phyloP scores from a whole-genome alignment of 2,797 vertebrate species.

The Gallinago stenura region DNA sequence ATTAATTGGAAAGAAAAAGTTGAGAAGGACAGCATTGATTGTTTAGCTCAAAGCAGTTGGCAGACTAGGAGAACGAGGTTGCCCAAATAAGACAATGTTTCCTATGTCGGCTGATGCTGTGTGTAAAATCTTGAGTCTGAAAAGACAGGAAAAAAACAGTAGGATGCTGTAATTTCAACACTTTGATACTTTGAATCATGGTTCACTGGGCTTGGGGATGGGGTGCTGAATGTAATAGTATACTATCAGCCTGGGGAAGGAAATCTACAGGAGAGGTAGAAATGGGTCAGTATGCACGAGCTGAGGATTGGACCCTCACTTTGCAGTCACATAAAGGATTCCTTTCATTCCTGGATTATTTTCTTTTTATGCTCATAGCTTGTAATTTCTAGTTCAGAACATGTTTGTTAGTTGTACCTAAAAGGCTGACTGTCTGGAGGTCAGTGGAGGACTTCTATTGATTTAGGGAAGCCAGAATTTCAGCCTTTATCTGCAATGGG shows the following conservation, averaged over 20 bases:
- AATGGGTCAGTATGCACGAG: not conserved
- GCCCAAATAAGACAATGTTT: slow-evolving; percentile 34
- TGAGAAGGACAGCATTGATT: slow-evolving; percentile 74
- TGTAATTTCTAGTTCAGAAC: not conserved
- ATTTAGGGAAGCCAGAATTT: not conserved
- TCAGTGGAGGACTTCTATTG: not conserved
- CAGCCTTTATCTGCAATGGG: not conserved
- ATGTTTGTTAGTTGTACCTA: not conserved
- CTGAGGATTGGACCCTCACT: not conserved
- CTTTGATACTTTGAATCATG: not conserved
- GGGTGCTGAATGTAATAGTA: not conserved
- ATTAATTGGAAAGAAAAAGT: slow-evolving; percentile 88
- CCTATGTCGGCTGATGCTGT: not conserved
- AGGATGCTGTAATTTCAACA: not conserved
- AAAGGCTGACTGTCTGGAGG: not conserved
- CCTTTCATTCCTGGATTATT: not conserved
- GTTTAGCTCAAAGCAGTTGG: slow-evolving; percentile 63
- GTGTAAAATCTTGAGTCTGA: not conserved
- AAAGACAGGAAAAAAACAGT: not conserved
- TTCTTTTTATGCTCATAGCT: not conserved
- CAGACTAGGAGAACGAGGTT: slow-evolving; percentile 32
- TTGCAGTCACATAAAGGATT: not conserved
- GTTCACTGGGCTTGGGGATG: not conserved
- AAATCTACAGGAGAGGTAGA: not conserved
- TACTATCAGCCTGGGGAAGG: not conserved